Conservation (phyloP, 2,797 vertebrate species). For the Rhinoraja longicauda region DNA sequence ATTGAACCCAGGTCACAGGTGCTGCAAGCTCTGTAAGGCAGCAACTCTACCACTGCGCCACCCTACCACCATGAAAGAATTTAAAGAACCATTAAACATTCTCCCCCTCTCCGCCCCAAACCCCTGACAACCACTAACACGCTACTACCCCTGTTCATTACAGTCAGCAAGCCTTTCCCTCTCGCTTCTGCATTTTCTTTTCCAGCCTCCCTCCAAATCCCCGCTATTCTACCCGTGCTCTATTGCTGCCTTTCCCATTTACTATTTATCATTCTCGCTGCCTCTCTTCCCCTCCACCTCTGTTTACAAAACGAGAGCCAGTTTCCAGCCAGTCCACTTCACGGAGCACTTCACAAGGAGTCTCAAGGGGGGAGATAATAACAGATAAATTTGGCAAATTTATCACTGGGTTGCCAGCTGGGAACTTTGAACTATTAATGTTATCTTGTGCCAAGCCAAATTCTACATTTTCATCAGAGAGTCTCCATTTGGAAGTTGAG, state of each 20-base stretch:
- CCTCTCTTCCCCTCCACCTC: background rate
- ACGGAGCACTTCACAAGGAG: background rate
- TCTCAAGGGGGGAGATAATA: background rate
- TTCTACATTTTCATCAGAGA: background rate
- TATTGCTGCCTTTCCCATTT: background rate
- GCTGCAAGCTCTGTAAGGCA: no score
- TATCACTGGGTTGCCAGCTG: background rate
- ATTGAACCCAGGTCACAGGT: no score
- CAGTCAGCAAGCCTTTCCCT: background rate
- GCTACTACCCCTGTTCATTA: background rate
- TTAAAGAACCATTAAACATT: background rate
- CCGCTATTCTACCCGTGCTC: background rate
- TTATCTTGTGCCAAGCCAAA: background rate
- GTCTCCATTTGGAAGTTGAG: background rate
- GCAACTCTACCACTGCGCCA: no score
- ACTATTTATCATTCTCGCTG: background rate
- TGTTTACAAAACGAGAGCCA: background rate
- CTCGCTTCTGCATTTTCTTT: background rate
- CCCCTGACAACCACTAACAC: no score
- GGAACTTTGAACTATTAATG: background rate
- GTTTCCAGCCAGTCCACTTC: background rate
- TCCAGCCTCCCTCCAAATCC: background rate
- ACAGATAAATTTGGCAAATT: background rate
- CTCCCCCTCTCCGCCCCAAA: background rate
- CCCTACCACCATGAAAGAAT: no score